phyloP scores from a whole-genome alignment of 1,140 invertebrate species.

The Acromyrmex heyeri region DNA sequence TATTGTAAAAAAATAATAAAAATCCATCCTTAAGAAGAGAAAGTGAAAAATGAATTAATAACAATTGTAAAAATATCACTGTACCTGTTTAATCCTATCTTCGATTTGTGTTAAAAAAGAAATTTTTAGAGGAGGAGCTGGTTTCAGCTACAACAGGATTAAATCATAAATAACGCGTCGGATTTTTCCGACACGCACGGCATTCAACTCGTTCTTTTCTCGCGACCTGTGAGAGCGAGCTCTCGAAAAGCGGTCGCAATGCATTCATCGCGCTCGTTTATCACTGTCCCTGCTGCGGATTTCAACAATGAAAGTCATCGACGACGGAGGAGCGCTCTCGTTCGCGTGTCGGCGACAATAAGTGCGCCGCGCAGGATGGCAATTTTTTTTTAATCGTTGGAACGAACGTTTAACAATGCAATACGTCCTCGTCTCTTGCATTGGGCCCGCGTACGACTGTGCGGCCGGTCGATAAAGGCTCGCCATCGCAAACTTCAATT shows the following conservation, averaged over 20 bases:
- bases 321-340: slow-evolving; percentile 4
- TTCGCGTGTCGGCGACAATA: slow-evolving; percentile 31
- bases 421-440: slow-evolving; percentile 48
- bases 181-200: slow-evolving; percentile 38
- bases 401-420: slow-evolving; percentile 63
- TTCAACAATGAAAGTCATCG: slow-evolving; percentile 34
- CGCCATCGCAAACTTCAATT: slow-evolving; percentile 5
- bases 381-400: slow-evolving; percentile 40
- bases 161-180: slow-evolving; percentile 50
- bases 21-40: neutral
- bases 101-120: neutral
- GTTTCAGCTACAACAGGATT: slow-evolving; percentile 30
- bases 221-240: slow-evolving; percentile 19
- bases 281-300: slow-evolving; percentile 48
- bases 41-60: neutral
- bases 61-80: neutral
- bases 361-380: slow-evolving; percentile 14
- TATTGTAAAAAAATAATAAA: neutral
- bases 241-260: slow-evolving; percentile 37
- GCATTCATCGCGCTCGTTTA: slow-evolving; percentile 55
- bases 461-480: slow-evolving; percentile 58
- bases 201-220: slow-evolving; percentile 40
- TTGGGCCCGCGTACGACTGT: neutral
- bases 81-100: neutral
- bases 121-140: neutral